Conservation (phyloP, 2,113 vertebrate species). For the Ovibos moschatus region DNA sequence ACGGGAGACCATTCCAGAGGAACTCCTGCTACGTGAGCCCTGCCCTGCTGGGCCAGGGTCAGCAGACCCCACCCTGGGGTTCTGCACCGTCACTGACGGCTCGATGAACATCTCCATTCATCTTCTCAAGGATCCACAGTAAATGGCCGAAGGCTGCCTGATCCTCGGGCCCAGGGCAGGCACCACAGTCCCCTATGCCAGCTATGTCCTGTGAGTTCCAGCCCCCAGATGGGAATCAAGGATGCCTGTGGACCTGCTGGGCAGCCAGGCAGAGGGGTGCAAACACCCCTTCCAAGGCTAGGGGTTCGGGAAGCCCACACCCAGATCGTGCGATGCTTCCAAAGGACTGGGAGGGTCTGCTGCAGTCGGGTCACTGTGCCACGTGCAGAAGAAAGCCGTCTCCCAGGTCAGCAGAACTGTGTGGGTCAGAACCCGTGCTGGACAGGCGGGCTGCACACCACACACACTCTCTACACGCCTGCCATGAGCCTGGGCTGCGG, state of each 20-base stretch:
- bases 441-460: accelerated
- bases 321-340: background rate
- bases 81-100: accelerated
- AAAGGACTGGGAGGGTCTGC: accelerated
- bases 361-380: background rate
- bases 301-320: background rate
- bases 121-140: background rate
- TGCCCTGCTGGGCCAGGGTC: background rate
- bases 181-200: background rate
- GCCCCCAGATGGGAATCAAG: background rate
- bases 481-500: background rate
- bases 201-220: accelerated
- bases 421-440: accelerated
- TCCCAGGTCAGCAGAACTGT: accelerated
- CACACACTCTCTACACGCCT: background rate
- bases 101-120: background rate
- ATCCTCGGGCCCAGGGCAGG: background rate
- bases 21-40: background rate
- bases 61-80: background rate
- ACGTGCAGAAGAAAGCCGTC: background rate
- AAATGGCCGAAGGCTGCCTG: background rate
- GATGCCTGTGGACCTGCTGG: too few species aligned
- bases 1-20: background rate
- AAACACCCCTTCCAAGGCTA: background rate
- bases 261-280: background rate